These are phyloP conservation scores for Stictocephala bisonia DNA, from an alignment of 2,888 invertebrate genomes.

Conservation along the genomic window DNA sequence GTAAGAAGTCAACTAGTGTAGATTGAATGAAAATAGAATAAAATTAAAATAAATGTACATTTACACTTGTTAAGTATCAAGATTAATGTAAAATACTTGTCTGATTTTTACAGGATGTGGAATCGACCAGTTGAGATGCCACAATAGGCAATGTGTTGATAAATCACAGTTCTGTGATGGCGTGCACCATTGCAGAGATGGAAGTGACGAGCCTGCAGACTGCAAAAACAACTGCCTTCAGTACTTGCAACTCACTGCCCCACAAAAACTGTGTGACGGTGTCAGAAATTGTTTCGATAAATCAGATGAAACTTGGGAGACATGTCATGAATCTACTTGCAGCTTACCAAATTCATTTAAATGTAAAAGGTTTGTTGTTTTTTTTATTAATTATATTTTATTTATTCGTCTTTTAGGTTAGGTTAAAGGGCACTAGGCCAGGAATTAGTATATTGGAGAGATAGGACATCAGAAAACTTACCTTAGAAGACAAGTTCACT, in stretches of 20 bases:
- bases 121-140: conserved; percentile 74
- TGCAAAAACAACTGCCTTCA: conserved; percentile 70
- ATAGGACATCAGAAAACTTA: too few relatives aligned
- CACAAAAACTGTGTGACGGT: conserved; percentile 80
- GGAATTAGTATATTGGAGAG: too few relatives aligned
- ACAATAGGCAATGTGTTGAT: conserved; percentile 69
- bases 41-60: too few relatives aligned
- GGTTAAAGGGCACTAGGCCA: too few relatives aligned
- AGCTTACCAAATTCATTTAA: conserved; percentile 1
- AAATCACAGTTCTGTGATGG: conserved; percentile 78
- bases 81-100: too few relatives aligned
- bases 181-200: conserved; percentile 75
- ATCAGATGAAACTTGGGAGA: conserved; percentile 76
- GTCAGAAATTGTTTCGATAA: conserved; percentile 80
- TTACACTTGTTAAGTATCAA: too few relatives aligned
- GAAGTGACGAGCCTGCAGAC: conserved; percentile 74
- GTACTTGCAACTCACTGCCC: conserved; percentile 73
- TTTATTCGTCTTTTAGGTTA: too few relatives aligned
- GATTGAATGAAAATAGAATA: too few relatives aligned
- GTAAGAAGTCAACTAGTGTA: too few relatives aligned
- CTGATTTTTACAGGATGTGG: conserved; percentile 75
- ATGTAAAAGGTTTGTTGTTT: conserved; percentile 27
- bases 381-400: too few relatives aligned
- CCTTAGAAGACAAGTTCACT: too few relatives aligned
- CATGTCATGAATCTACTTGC: conserved; percentile 66